Evolutionary conservation across 2,797 vertebrate genomes (phyloP), one percentile per base, ranked within the genome.

Genomic region (Prunella strophiata): DNA sequence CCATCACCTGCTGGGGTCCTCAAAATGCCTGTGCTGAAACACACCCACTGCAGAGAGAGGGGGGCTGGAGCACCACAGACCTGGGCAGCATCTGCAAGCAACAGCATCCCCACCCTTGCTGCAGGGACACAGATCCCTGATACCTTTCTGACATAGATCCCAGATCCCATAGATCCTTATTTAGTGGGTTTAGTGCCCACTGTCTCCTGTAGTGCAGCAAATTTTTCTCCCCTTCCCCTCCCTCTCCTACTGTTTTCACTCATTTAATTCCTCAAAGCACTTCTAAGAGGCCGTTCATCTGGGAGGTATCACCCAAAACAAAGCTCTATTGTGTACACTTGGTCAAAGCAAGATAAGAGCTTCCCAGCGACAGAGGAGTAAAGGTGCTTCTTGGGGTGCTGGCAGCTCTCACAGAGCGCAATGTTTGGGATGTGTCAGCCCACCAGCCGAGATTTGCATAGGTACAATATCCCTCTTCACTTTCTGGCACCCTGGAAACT

Each of bases 361-460:
- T 91, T 89, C 70, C 65, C 70, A 72, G 67, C 2, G 2, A 20
- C 1, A 2, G 70, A 50, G 58, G 61, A 87, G 80, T 76, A 84
- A 92, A 90, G 74, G 78, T 80, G 80, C 66, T 93, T 96, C 94
- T 94, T 89, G 78, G 55, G 85, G 85, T 65, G 63, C 80, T 92
- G 92, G 89, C 91, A 95, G 91, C 85, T 76, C 77, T 88, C 67
- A 87, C 85, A 93, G 77, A 83, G 75, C 1, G 0, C 75, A 88
- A 83, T 91, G 95, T 93, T 91, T 47, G 43, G 82, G 68, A 65
- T 57, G 52, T 85, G 80, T 86, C 89, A 94, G 51, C 83, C 47
- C 73, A 91, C 52, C 3, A 2, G 54, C 86, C 2, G 0, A 57
- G 83, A 96, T 96, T 94, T 96, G 81, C 92, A 96, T 89, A 84